These are phyloP conservation scores for Lepus europaeus DNA, from an alignment of 2,113 vertebrate species.

Conservation along the genomic window DNA sequence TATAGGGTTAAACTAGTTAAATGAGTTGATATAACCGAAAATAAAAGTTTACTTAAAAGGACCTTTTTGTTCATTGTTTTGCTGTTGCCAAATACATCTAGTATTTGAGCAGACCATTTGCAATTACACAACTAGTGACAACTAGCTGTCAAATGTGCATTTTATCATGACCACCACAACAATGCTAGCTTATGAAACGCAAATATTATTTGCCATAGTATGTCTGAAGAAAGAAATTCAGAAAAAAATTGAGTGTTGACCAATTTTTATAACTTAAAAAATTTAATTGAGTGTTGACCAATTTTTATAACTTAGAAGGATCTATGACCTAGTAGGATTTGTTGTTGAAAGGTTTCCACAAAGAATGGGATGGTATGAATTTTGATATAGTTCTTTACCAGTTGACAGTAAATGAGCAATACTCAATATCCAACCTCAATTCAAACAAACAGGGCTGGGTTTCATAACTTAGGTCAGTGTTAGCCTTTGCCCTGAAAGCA, in stretches of 20 bases:
- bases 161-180: not conserved
- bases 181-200: not conserved
- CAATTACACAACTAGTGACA: slow-evolving; percentile 60
- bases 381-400: not conserved
- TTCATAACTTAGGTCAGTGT: not conserved
- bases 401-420: not conserved
- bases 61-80: slow-evolving; percentile 41
- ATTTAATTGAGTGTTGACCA: slow-evolving; percentile 55
- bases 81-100: slow-evolving; percentile 58
- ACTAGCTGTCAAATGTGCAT: slow-evolving; percentile 48
- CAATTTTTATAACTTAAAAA: not conserved
- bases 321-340: not conserved
- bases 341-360: slow-evolving; percentile 50
- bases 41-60: slow-evolving; percentile 53
- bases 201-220: slow-evolving; percentile 63
- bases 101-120: slow-evolving; percentile 19
- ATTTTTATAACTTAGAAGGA: not conserved
- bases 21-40: slow-evolving; percentile 48
- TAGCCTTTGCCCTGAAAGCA: not conserved
- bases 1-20: slow-evolving; percentile 40
- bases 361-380: not conserved
- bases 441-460: not conserved
- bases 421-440: not conserved
- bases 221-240: slow-evolving; percentile 52
- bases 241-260: slow-evolving; percentile 68